Base-by-base conservation (phyloP, 2,113 vertebrate species). In the Pterocles burchelli region DNA sequence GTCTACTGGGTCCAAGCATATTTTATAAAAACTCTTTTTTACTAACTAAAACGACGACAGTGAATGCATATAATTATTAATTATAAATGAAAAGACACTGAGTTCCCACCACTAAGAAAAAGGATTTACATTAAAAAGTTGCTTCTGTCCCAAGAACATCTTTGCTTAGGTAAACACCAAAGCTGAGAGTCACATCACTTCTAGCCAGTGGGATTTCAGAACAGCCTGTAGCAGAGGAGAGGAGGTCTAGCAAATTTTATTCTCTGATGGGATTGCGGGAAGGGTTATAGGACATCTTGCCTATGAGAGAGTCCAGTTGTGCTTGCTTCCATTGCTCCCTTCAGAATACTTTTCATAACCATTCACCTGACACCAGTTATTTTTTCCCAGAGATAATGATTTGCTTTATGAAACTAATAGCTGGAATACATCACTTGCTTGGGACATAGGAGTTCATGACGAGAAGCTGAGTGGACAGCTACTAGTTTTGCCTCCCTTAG, bases 1-100 rank as follows among this genome's bases (percentile, higher is more conserved):
- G 5, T 18, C 55, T 61, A 3, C 36, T 34, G 28, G 13, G n/a
- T 82, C 52, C 0, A 1, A n/a, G 3, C 0, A 0, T 41, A 17
- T 51, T 65, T 78, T n/a, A 6, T 48, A 67, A 52, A 2, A 91
- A 54, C 15, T 33, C 13, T 41, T 24, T 16, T 67, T 36, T 36
- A 52, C 2, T n/a, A 55, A 59, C 17, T 33, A 73, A 52, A 80
- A 41, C 11, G 9, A 73, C 55, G 58, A 55, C 31, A 58, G 6
- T 17, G 33, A 65, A 17, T 36, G 17, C 7, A 7, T 49, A 45
- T 11, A 55, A 26, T 43, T 49, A 20, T 49, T 31, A 57, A 8
- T 14, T 38, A 28, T n/a, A 51, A 45, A 29, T 38, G 18, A 82
- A 66, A 75, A 67, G 16, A 19, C 15, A 13, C 19, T 63, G 51